Percentiles rank a stretch among this genome's conserved stretches.
phyloP scores from a whole-genome alignment of 2,113 vertebrate species.

The Sturnus vulgaris region DNA sequence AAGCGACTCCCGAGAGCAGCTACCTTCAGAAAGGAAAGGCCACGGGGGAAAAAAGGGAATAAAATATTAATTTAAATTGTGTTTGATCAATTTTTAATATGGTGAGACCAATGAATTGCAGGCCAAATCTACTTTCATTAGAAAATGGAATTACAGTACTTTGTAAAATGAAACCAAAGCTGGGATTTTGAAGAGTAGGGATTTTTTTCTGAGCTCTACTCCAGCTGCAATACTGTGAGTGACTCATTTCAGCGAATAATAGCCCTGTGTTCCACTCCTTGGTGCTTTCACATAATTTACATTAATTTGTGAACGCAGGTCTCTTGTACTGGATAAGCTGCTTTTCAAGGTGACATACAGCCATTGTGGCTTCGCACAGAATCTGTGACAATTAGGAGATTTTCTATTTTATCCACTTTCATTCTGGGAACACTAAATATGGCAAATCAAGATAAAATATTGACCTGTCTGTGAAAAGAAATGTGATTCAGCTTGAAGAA shows the following conservation, averaged over 20 bases:
- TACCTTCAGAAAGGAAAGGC: neutral
- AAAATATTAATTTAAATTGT: slow-evolving; percentile 24
- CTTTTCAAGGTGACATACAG: slow-evolving; percentile 50
- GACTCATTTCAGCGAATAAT: slow-evolving; percentile 22
- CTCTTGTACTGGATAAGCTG: slow-evolving; percentile 33
- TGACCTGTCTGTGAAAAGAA: slow-evolving; percentile 31
- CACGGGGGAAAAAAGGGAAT: neutral
- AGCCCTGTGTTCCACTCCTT: slow-evolving; percentile 2
- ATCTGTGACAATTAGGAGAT: slow-evolving; percentile 34
- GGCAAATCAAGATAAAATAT: slow-evolving; percentile 49
- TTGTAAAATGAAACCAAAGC: neutral
- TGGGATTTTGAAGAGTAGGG: neutral
- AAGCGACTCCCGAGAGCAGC: accelerated
- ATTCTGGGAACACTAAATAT: neutral
- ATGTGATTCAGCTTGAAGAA: slow-evolving; percentile 22
- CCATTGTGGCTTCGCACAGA: neutral
- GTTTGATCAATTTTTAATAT: slow-evolving; percentile 10
- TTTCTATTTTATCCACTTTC: slow-evolving; percentile 32
- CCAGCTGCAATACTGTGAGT: slow-evolving; percentile 5
- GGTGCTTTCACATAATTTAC: slow-evolving; percentile 36
- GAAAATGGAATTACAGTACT: neutral
- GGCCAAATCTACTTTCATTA: neutral
- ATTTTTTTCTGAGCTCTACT: neutral
- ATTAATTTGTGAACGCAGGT: slow-evolving; percentile 43
- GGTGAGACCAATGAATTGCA: neutral